Base-by-base conservation (phyloP, 2,888 invertebrate genomes). In the Idaea straminata region DNA sequence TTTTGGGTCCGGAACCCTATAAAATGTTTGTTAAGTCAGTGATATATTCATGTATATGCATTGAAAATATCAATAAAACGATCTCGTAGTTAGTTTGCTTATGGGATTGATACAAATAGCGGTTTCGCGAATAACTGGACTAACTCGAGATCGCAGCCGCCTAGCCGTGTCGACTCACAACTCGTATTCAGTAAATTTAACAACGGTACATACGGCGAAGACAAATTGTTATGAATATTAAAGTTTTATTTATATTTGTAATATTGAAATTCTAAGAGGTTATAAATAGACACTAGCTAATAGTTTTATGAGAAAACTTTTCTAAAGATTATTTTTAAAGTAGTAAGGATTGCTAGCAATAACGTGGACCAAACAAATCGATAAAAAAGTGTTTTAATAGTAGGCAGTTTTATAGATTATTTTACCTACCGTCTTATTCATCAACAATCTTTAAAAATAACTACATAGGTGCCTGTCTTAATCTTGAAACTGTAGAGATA, bases 81-180 rank as follows among this genome's bases (percentile, higher is more conserved):
- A 74, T 79, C 72, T 75, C 71, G 67, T 74, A 77, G 76, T 81
- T 76, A 79, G 74, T 77, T 79, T 77, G 83, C 83, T 85, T 87
- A 88, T 88, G 85, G 87, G 80, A 86, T 87, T 86, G 84, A 80
- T 87, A 86, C 88, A 88, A 89, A 86, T 91, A 91, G 91, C 89
- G 89, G 91, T 90, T 89, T 88, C 86, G 85, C 86, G 87, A 87
- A 86, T 91, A 89, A 91, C 91, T 91, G 91, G 89, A 91, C 86
- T 85, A 84, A 79, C 84, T 78, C 76, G 77, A 82, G 84, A 81
- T 77, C 81, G 83, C 75, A 74, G 83, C 85, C 84, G 84, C 81
- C 82, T 75, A 74, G 83, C 85, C 84, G 84, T 81, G 84, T 83
- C 82, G 82, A 79, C 83, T 79, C 83, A 82, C 79, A 80, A 80